Conservation (phyloP, 2,888 invertebrate species). For the Trissolcus brochymenae region DNA sequence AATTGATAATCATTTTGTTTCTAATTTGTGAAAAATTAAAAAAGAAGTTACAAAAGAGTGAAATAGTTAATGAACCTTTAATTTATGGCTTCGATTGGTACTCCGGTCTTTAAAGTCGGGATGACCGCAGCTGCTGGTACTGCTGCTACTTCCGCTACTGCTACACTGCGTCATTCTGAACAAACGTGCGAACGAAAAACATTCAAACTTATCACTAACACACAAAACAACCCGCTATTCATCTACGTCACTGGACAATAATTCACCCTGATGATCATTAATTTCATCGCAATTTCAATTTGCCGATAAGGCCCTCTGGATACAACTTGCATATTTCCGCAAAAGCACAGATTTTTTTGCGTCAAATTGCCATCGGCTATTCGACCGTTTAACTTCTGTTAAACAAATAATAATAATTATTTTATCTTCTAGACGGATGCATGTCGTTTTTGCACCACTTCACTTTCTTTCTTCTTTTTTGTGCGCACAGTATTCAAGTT, state of each 20-base stretch:
- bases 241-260: background rate
- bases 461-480: background rate
- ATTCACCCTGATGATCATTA: too few relatives aligned
- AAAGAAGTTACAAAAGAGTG: too few relatives aligned
- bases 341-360: background rate
- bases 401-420: background rate
- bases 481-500: slow-evolving; percentile 28
- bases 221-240: background rate
- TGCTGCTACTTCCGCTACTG: slow-evolving; percentile 69
- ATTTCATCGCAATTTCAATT: too few relatives aligned
- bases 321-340: too few relatives aligned
- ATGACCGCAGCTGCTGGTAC: slow-evolving; percentile 65
- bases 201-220: slow-evolving; percentile 10
- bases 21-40: too few relatives aligned
- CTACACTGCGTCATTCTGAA: slow-evolving; percentile 68
- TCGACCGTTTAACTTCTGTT: background rate
- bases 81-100: slow-evolving; percentile 61
- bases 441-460: background rate
- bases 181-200: slow-evolving; percentile 1
- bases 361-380: background rate
- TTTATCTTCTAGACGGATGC: background rate
- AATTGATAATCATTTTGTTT: too few relatives aligned
- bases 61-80: slow-evolving; percentile 60
- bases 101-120: slow-evolving; percentile 63
- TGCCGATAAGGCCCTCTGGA: too few relatives aligned